A percentile compares a stretch with the other conserved stretches of the same genome.
These are phyloP conservation scores for Palythoa grandis DNA, from an alignment of 92 coral and sea anemone genomes.

Conservation along the genomic window DNA sequence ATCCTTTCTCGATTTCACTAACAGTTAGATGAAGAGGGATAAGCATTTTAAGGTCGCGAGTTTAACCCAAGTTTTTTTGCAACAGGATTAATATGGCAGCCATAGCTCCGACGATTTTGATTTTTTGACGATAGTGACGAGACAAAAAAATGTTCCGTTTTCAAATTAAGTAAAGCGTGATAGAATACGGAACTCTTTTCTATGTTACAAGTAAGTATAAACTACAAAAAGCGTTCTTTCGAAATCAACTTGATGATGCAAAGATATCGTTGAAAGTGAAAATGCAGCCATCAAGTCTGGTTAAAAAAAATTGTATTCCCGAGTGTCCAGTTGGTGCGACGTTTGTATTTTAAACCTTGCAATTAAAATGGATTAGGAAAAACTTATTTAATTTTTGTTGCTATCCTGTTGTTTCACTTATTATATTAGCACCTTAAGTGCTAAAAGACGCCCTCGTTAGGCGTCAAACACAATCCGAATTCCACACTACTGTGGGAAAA, in stretches of 20 bases:
- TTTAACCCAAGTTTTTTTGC: conserved; percentile 12
- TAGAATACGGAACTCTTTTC: background rate
- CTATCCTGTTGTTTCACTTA: conserved; percentile 25
- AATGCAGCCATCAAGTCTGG: conserved; percentile 8
- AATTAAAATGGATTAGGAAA: conserved; percentile 32
- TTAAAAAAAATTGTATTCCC: background rate
- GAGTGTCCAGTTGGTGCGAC: conserved; percentile 11
- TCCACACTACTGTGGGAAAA: background rate
- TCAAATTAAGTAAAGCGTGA: background rate
- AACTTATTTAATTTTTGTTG: conserved; percentile 27
- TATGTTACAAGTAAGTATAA: background rate
- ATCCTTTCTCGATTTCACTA: conserved; percentile 21
- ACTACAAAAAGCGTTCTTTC: background rate
- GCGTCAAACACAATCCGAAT: conserved; percentile 41
- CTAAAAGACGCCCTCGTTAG: conserved; percentile 30
- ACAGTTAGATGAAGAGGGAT: conserved; percentile 4
- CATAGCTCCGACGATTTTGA: background rate
- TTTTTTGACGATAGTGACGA: background rate
- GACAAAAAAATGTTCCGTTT: background rate
- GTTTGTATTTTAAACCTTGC: conserved; percentile 14
- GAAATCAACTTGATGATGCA: background rate
- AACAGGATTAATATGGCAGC: background rate
- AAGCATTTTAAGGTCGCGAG: conserved; percentile 8
- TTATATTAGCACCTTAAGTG: conserved; percentile 40
- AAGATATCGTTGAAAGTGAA: background rate